Conservation (phyloP, 2,113 vertebrate genomes). For the Alectura lathami region DNA sequence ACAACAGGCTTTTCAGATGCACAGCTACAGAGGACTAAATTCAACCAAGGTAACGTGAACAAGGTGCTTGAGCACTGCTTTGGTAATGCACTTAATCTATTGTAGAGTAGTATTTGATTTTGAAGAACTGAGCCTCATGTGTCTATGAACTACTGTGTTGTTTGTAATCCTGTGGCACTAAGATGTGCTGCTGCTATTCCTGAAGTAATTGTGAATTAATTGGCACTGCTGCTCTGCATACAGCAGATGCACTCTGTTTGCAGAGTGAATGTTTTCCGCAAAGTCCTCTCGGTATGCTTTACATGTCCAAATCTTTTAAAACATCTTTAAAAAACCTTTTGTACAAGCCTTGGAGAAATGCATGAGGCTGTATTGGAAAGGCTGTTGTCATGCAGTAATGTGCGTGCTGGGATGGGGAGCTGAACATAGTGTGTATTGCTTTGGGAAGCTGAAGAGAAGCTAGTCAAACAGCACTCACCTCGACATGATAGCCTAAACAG, state of each 20-base stretch:
- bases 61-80: neutral
- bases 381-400: neutral
- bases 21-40: neutral
- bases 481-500: fast-evolving
- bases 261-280: neutral
- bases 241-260: neutral
- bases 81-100: fast-evolving
- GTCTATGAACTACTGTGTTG: neutral
- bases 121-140: neutral
- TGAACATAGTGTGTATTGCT: fast-evolving
- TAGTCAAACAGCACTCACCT: neutral
- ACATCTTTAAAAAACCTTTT: neutral
- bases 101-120: neutral
- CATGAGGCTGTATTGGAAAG: fast-evolving
- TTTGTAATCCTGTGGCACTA: neutral
- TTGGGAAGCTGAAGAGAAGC: neutral
- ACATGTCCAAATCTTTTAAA: fast-evolving
- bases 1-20: neutral
- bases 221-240: neutral
- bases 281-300: neutral
- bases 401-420: neutral
- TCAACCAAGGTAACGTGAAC: neutral
- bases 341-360: neutral
- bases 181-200: neutral
- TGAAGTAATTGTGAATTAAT: neutral